Evolutionary conservation across 2,797 vertebrate species (phyloP), one percentile per base, ranked within the genome.

Genomic region (Danio kyathit): DNA sequence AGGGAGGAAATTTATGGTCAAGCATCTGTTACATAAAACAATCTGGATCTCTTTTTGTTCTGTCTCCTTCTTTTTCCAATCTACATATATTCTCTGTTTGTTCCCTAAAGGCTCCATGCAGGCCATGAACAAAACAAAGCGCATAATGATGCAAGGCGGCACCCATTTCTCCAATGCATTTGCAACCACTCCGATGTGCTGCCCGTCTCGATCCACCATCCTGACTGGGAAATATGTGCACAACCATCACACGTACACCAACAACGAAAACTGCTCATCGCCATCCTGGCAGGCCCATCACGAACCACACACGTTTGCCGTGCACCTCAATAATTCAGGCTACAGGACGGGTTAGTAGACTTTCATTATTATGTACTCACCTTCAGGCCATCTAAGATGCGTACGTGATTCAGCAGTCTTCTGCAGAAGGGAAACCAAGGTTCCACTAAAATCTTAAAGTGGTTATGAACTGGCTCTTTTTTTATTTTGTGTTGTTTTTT

Each of bases 191-290:
- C 97, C 97, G 66, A 99, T 99, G 97, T 99, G 98, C 91, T 99
- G 98, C 87, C 98, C 98, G 0, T 99, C 97, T 0, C 96, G 98
- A 57, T 99, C 98, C 71, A 97, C 97, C 84, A 96, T 99, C 89
- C 94, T 99, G 82, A 99, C 97, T 0, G 98, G 98, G 60, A 99
- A 99, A 91, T 99, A 99, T 0, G 97, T 97, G 56, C 98, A 99
- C 94, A 99, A 99, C 91, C 98, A 99, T 90, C 97, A 99, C 94
- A 99, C 97, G 67, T 98, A 97, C 91, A 99, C 97, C 74, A 99
- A 99, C 95, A 99, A 98, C 0, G 98, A 99, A 89, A 99, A 99
- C 93, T 99, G 98, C 89, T 99, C 97, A 17, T 99, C 97, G 0
- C 96, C 97, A 0, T 98, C 98, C 56, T 99, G 98, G 98, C 98